phyloP scores from a whole-genome alignment of 2,888 invertebrate genomes.

The Spodoptera littoralis region DNA sequence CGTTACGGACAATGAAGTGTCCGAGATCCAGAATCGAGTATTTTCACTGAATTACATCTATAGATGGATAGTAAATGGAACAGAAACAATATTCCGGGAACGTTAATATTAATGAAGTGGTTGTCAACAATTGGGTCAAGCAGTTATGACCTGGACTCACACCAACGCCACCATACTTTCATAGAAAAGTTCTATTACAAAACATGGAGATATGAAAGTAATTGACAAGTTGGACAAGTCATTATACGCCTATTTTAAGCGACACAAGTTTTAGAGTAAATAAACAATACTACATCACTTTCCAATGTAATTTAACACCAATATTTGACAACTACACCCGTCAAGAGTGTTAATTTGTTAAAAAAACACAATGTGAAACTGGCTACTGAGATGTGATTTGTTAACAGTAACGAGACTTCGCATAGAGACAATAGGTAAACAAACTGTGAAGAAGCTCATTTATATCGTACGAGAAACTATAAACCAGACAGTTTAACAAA shows the following conservation, averaged over 20 bases:
- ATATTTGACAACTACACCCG: conserved; percentile 25
- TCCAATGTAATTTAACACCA: conserved; percentile 19
- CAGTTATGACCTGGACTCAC: conserved; percentile 28
- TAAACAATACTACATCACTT: conserved; percentile 9
- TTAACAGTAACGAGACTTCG: conserved; percentile 13
- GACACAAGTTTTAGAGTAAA: conserved; percentile 9
- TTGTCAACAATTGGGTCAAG: conserved; percentile 55
- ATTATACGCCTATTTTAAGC: background rate
- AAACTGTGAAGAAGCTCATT: conserved; percentile 10
- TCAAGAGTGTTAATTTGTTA: conserved; percentile 32
- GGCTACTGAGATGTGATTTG: conserved; percentile 24
- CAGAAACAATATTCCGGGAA: conserved; percentile 64
- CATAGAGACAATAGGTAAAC: conserved; percentile 23
- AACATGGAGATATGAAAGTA: conserved; percentile 23
- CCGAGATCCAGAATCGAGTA: conserved; percentile 52
- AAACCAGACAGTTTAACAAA: background rate
- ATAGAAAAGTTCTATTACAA: conserved; percentile 35
- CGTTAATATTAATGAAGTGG: conserved; percentile 66
- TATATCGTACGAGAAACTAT: conserved; percentile 10
- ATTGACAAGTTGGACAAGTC: conserved; percentile 9
- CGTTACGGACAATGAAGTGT: conserved; percentile 49
- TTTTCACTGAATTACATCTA: conserved; percentile 61
- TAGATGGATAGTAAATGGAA: conserved; percentile 65
- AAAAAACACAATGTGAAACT: conserved; percentile 29
- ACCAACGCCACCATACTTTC: conserved; percentile 42